Percentiles rank a stretch among this genome's conserved stretches.
phyloP scores from a whole-genome alignment of 2,113 vertebrate species.

The Aegotheles bennettii region DNA sequence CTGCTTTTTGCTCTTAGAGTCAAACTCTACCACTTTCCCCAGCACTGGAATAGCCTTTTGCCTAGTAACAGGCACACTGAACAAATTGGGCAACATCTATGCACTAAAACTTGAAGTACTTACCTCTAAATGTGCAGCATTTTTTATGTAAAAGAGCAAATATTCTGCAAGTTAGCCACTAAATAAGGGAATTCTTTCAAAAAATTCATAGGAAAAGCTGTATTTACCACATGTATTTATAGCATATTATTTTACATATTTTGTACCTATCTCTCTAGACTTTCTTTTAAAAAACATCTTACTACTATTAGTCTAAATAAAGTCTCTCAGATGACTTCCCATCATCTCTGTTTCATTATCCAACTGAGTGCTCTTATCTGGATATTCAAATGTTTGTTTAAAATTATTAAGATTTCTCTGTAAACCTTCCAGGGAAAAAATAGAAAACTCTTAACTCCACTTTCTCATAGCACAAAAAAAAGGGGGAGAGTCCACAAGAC shows the following conservation, averaged over 20 bases:
- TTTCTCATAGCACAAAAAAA: not conserved
- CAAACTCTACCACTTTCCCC: not conserved
- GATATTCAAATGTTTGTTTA: conserved; percentile 29
- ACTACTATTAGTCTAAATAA: conserved; percentile 26
- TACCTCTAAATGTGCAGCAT: not conserved
- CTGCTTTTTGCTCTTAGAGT: conserved; percentile 16
- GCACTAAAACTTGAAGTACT: not conserved
- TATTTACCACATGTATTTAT: not conserved
- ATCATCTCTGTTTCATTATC: not conserved
- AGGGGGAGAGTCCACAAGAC: not conserved
- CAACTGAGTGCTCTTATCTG: not conserved
- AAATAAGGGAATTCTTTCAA: not conserved
- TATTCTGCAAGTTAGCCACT: not conserved
- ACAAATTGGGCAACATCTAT: not conserved
- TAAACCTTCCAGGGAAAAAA: conserved; percentile 15
- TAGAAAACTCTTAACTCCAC: not conserved
- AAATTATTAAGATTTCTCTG: conserved; percentile 25
- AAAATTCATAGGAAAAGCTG: not conserved
- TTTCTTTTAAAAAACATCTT: not conserved
- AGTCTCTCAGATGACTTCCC: not conserved
- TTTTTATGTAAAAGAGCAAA: not conserved
- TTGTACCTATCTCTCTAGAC: conserved; percentile 21
- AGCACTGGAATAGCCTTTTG: not conserved
- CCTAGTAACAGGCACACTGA: not conserved
- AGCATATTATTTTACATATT: conserved; percentile 22